These are phyloP conservation scores for Condylostylus longicornis DNA, from an alignment of 1,140 invertebrate species.

Conservation along the genomic window DNA sequence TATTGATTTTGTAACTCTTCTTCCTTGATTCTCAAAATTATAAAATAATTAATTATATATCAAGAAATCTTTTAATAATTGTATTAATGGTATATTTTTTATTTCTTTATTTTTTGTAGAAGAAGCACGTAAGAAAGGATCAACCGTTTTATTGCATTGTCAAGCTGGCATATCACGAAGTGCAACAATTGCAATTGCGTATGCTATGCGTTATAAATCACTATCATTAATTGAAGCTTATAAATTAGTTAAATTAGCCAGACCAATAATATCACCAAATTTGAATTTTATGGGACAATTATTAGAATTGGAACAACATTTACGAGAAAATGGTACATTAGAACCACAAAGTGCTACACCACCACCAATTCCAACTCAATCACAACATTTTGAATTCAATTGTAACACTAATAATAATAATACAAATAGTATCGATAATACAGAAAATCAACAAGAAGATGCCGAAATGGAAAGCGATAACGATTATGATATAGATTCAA, in stretches of 20 bases:
- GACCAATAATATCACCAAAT: slow-evolving; percentile 89
- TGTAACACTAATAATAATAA: too few species aligned
- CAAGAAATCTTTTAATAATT: too few species aligned
- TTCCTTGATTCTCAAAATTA: too few species aligned
- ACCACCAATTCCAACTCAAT: too few species aligned
- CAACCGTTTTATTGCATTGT: slow-evolving; percentile 82
- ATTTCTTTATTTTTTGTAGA: slow-evolving; percentile 49
- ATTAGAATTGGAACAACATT: slow-evolving; percentile 65
- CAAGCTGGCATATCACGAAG: slow-evolving; percentile 89
- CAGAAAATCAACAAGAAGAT: too few species aligned
- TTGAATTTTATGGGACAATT: slow-evolving; percentile 95
- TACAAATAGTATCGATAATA: too few species aligned
- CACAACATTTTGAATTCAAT: too few species aligned
- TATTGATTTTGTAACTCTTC: too few species aligned
- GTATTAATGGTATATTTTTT: too few species aligned
- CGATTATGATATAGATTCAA: slow-evolving; percentile 1
- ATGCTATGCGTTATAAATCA: slow-evolving; percentile 79
- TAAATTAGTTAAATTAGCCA: slow-evolving; percentile 67
- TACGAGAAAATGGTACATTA: slow-evolving; percentile 36
- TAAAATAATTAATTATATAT: too few species aligned
- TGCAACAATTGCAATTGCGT: slow-evolving; percentile 87
- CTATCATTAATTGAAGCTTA: slow-evolving; percentile 82
- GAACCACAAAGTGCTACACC: slow-evolving; percentile 13
- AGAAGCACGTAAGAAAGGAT: slow-evolving; percentile 59
- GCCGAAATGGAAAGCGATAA: slow-evolving; percentile 3